These are phyloP conservation scores for Steinernema carpocapsae DNA, from an alignment of 2,888 invertebrate species.

Conservation along the genomic window DNA sequence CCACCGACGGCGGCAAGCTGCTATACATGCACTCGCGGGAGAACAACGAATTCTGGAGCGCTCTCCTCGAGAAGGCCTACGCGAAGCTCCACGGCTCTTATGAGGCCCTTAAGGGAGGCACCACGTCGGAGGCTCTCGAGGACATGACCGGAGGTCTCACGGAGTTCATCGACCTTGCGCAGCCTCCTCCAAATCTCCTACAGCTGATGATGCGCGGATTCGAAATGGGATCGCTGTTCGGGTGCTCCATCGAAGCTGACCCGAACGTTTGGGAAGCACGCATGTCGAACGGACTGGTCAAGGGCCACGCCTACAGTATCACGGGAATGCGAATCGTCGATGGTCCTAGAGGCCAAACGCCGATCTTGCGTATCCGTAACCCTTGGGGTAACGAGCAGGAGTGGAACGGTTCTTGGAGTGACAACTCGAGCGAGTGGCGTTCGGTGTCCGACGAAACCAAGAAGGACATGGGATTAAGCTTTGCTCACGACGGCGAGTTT, in stretches of 20 bases:
- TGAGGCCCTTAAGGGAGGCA: slow-evolving; percentile 94
- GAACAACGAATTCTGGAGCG: slow-evolving; percentile 92
- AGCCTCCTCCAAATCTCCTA: slow-evolving; percentile 78
- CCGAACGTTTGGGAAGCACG: slow-evolving; percentile 77
- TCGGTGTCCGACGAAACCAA: slow-evolving; percentile 84
- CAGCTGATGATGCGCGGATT: slow-evolving; percentile 86
- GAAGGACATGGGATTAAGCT: slow-evolving; percentile 83
- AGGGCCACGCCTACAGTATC: slow-evolving; percentile 91
- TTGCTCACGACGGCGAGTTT: slow-evolving; percentile 93
- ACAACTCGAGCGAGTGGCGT: slow-evolving; percentile 79
- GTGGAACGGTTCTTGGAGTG: slow-evolving; percentile 94
- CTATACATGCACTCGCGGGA: slow-evolving; percentile 84
- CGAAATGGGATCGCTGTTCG: slow-evolving; percentile 88
- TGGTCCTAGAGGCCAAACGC: slow-evolving; percentile 77
- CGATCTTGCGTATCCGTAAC: slow-evolving; percentile 83
- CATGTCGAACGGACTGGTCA: slow-evolving; percentile 82
- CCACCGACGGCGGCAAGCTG: slow-evolving; percentile 80
- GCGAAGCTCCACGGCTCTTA: slow-evolving; percentile 81
- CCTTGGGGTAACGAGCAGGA: slow-evolving; percentile 95
- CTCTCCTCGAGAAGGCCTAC: slow-evolving; percentile 90
- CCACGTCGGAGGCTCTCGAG: slow-evolving; percentile 97
- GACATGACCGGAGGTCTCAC: slow-evolving; percentile 81
- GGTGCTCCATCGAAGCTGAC: slow-evolving; percentile 84
- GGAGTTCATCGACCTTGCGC: slow-evolving; percentile 78
- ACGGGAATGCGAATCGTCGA: slow-evolving; percentile 80